These are phyloP conservation scores for Hermodice carunculata DNA, from an alignment of 2,888 invertebrate species.

Conservation along the genomic window DNA sequence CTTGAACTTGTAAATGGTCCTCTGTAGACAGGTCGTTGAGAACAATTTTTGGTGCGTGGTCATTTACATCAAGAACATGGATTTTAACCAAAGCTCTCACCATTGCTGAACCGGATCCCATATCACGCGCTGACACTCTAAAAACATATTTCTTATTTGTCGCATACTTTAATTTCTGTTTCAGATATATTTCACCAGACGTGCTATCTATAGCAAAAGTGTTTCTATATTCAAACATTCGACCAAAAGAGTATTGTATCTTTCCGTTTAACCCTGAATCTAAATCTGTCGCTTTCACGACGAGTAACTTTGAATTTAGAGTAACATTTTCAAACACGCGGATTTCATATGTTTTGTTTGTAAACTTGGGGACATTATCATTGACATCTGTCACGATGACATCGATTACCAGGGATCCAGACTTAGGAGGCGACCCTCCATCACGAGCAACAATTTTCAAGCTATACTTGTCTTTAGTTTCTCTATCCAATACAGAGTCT, in stretches of 20 bases:
- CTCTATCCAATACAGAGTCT: constrained; percentile 50
- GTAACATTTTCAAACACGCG: constrained; percentile 10
- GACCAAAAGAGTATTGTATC: constrained; percentile 14
- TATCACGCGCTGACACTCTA: constrained; percentile 12
- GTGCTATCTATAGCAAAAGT: constrained; percentile 3
- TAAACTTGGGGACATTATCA: constrained; percentile 25
- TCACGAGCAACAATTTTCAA: constrained; percentile 32
- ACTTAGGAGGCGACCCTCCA: constrained; percentile 14
- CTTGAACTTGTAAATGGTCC: constrained; percentile 8
- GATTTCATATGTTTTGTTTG: constrained; percentile 14
- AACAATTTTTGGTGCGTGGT: constrained; percentile 14
- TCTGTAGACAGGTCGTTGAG: constrained; percentile 7
- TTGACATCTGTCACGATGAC: constrained; percentile 24
- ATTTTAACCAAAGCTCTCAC: constrained; percentile 11
- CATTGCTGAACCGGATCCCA: constrained; percentile 7
- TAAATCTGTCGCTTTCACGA: constrained; percentile 15
- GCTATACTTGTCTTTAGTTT: constrained; percentile 46
- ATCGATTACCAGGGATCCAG: constrained; percentile 23
- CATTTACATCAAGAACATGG: constrained; percentile 20
- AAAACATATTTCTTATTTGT: constrained; percentile 10
- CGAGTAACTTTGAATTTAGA: constrained; percentile 5
- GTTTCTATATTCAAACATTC: constrained; percentile 2
- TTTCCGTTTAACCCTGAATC: constrained; percentile 21
- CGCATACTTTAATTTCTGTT: constrained; percentile 14
- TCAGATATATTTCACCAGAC: constrained; percentile 11